Percentiles rank a stretch among this genome's conserved stretches.
These are phyloP conservation scores for Phoxinus dragarum DNA, from an alignment of 2,797 vertebrate species.

Conservation along the genomic window DNA sequence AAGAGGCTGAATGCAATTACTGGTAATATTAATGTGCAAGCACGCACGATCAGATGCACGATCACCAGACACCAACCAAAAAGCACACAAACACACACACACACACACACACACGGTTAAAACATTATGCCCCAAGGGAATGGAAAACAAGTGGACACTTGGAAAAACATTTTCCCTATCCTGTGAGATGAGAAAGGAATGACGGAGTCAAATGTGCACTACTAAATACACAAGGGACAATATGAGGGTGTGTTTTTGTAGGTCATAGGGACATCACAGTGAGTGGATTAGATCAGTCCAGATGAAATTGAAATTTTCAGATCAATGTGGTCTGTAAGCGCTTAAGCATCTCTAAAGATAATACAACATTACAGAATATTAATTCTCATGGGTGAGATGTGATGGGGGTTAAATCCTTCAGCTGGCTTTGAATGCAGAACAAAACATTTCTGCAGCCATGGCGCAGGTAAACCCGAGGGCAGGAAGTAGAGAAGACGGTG, in stretches of 20 bases:
- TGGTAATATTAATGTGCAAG: not conserved
- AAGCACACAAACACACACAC: not conserved
- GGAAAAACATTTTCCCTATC: constrained; percentile 39
- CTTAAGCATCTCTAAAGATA: constrained; percentile 62
- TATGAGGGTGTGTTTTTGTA: constrained; percentile 18
- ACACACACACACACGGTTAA: constrained; percentile 36
- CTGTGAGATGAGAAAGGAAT: constrained; percentile 14
- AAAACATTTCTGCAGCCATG: constrained; percentile 18
- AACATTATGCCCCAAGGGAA: constrained; percentile 43
- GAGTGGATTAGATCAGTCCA: constrained; percentile 60
- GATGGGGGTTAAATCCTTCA: constrained; percentile 63
- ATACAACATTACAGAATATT: constrained; percentile 61
- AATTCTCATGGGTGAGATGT: constrained; percentile 59
- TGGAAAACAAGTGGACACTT: constrained; percentile 50
- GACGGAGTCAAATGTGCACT: not conserved
- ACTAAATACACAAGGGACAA: constrained; percentile 5
- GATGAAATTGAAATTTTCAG: constrained; percentile 61
- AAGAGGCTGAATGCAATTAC: not conserved
- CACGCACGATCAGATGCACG: constrained; percentile 5
- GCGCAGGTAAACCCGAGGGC: not conserved
- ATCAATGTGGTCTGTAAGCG: constrained; percentile 58
- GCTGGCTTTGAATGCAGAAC: constrained; percentile 43
- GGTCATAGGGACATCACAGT: constrained; percentile 35
- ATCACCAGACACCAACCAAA: not conserved
- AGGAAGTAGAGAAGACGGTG: not conserved